These are phyloP conservation scores for Molossus alvarezi DNA, from an alignment of 2,797 vertebrate genomes.

Conservation along the genomic window DNA sequence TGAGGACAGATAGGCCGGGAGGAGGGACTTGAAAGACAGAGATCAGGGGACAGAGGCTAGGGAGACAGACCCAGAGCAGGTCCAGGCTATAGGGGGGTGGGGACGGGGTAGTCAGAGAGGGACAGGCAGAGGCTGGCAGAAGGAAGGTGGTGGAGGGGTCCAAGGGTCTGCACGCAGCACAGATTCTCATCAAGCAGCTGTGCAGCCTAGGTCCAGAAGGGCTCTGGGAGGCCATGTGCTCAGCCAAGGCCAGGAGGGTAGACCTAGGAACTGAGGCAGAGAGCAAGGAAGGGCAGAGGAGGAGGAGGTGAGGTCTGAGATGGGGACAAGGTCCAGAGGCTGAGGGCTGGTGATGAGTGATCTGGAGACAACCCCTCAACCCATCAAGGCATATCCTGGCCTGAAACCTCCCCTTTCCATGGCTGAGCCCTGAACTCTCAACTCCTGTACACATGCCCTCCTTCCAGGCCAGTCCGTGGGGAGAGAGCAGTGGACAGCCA, in stretches of 20 bases:
- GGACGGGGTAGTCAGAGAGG: not conserved
- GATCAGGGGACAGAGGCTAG: not conserved
- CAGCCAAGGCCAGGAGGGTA: not conserved
- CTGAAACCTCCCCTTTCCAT: not conserved
- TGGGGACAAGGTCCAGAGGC: not conserved
- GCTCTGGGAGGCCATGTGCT: not conserved
- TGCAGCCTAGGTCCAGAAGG: not conserved
- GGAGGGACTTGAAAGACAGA: not conserved
- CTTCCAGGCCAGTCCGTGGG: not conserved
- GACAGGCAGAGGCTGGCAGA: not conserved
- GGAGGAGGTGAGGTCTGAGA: not conserved
- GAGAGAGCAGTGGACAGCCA: conserved; percentile 73
- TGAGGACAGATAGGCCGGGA: not conserved
- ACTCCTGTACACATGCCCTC: conserved; percentile 62
- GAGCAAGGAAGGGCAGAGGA: not conserved
- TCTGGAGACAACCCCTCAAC: not conserved
- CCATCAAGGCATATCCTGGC: not conserved
- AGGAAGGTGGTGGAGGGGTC: not conserved
- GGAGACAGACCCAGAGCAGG: not conserved
- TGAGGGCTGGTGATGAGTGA: not conserved
- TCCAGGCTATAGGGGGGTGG: not conserved
- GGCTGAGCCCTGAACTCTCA: not conserved
- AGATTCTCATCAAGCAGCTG: not conserved
- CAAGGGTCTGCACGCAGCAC: not conserved
- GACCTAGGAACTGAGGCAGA: not conserved